Conservation (phyloP, 1,140 invertebrate species). For the Atta colombica region DNA sequence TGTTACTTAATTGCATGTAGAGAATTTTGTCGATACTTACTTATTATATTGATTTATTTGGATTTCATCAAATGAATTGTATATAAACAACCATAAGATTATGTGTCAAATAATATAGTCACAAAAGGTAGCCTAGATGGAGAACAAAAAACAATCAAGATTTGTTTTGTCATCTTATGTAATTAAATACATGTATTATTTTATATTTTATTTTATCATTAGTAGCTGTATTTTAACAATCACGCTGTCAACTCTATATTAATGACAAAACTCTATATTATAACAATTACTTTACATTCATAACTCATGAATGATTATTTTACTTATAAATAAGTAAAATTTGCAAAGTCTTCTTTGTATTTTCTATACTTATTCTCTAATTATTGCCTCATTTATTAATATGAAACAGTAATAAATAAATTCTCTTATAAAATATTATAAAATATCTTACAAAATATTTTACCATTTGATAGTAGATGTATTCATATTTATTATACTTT, state of each 20-base stretch:
- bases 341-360: background rate
- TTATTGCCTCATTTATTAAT: background rate
- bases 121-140: background rate
- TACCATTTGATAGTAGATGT: background rate
- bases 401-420: background rate
- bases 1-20: background rate
- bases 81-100: background rate
- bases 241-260: background rate
- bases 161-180: background rate
- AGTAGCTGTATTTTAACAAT: background rate
- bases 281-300: background rate
- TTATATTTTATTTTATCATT: background rate
- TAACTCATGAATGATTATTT: background rate
- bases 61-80: background rate
- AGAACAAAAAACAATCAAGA: background rate
- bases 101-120: conserved; percentile 6
- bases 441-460: background rate
- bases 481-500: background rate
- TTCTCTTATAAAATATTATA: background rate
- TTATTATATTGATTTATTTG: background rate
- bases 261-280: background rate
- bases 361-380: background rate
- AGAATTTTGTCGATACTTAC: conserved; percentile 30
- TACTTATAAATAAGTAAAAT: background rate
- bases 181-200: background rate